Evolutionary conservation across 2,113 vertebrate genomes (phyloP), one percentile per base, ranked within the genome.

Genomic region (Microcebus tavaratra): DNA sequence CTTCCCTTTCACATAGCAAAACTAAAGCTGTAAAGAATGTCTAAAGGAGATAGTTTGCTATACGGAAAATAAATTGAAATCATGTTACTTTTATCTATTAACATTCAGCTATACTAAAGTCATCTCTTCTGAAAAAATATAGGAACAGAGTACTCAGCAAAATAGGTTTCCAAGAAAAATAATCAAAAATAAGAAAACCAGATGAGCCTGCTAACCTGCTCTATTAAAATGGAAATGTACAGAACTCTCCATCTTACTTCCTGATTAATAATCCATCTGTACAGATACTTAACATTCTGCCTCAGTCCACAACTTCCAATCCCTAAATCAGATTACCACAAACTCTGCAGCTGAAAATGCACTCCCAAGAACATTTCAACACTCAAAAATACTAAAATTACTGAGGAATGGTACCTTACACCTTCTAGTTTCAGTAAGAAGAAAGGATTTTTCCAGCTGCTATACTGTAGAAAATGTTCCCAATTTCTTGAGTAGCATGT

Each of bases 391-490:
- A 78, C 94, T 94, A 73, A 50, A 97, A 96, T 81, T 63, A 76
- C 97, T 78, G 76, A 21, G 72, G 31, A 92, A 96, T 65, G 57
- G 73, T 39, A 88, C 59, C 55, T 97, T 91, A 91, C 55, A 91
- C 55, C 84, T 95, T 81, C 8, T 21, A 96, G 75, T 94, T 61
- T 96, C 63, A 94, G 78, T 12, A 87, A 82, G 17, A 59, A 91
- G 73, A 95, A 97, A 90, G 84, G 50, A 93, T 57, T 97, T 88
- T 90, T 96, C 94, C 63, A 94, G 61, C 61, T 97, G 59, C 79
- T 20, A 70, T 53, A 79, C 97, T 97, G 2, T 48, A 94, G 50
- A 78, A 86, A 97, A 92, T 45, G 72, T 61, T 97, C 39, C 92
- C 81, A 93, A 80, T 1, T 0, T 1, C 18, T 55, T 55, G 39